These are phyloP conservation scores for Sycobia sp. DNA, from an alignment of 1,140 invertebrate genomes.

Conservation along the genomic window DNA sequence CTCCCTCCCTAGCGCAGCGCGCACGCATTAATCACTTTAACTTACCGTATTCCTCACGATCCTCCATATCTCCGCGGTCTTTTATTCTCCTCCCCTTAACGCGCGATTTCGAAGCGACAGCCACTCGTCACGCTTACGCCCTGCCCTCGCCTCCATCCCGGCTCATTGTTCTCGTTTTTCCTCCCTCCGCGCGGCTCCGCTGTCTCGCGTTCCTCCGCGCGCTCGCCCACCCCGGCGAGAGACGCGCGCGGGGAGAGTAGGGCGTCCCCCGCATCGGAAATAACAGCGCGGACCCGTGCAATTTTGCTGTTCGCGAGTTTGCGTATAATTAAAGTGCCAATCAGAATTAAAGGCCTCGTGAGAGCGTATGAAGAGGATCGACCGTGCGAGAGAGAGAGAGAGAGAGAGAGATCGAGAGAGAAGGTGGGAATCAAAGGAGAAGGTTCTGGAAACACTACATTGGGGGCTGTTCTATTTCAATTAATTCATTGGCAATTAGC, in stretches of 20 bases:
- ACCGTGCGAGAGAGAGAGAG: no score
- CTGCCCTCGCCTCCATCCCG: no score
- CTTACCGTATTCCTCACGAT: neutral
- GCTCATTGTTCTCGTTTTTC: constrained; percentile 10
- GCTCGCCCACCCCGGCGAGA: no score
- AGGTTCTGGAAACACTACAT: no score
- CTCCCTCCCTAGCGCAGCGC: no score
- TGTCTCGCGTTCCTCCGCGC: neutral
- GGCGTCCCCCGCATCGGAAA: constrained; percentile 15
- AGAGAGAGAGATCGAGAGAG: no score
- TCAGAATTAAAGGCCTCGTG: constrained; percentile 40
- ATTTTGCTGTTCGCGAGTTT: constrained; percentile 19
- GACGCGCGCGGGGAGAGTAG: neutral
- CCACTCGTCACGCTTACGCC: neutral
- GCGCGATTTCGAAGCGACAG: constrained; percentile 19
- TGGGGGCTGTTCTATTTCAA: constrained; percentile 17
- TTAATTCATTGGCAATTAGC: constrained; percentile 20
- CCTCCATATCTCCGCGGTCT: neutral
- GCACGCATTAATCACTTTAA: constrained; percentile 11
- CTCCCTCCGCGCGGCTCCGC: neutral
- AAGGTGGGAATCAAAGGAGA: no score
- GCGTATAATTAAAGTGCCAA: constrained; percentile 29
- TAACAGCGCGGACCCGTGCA: neutral
- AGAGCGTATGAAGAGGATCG: no score
- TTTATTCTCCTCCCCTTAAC: neutral